A percentile compares a stretch with the other conserved stretches of the same genome.
Conservation (phyloP, 1,140 invertebrate species). For the Ectropis grisescens region DNA sequence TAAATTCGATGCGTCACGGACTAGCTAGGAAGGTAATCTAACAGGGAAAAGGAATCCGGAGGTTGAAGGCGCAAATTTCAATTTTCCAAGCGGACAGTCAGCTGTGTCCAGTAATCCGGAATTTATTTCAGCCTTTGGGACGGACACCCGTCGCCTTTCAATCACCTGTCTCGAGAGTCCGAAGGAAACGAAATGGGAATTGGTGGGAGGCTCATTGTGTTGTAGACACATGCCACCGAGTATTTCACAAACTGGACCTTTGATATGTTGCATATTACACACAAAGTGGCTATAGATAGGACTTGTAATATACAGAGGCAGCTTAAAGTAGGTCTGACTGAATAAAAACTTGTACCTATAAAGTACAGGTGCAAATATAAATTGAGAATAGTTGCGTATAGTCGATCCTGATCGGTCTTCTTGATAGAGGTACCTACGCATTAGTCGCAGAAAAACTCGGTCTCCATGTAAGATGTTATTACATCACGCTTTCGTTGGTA, state of each 20-base stretch:
- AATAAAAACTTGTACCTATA: conserved; percentile 52
- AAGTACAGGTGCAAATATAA: conserved; percentile 52
- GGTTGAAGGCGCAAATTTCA: conserved; percentile 26
- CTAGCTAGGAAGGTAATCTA: too few relatives aligned
- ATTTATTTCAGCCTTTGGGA: conserved; percentile 37
- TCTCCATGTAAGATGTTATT: conserved; percentile 15
- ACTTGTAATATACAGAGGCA: too few relatives aligned
- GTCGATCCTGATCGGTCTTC: conserved; percentile 38
- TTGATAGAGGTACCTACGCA: too few relatives aligned
- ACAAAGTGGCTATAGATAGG: conserved; percentile 16
- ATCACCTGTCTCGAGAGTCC: conserved; percentile 30
- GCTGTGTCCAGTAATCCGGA: conserved; percentile 31
- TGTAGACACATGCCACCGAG: conserved; percentile 11
- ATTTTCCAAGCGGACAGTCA: conserved; percentile 44
- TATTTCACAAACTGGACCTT: conserved; percentile 6
- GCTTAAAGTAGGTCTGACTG: too few relatives aligned
- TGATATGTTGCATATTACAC: conserved; percentile 3
- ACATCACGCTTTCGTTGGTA: conserved; percentile 23
- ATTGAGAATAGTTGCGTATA: conserved; percentile 30
- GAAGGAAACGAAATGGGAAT: conserved; percentile 26
- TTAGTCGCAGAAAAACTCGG: conserved; percentile 23
- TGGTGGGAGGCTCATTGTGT: conserved; percentile 15
- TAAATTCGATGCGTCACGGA: too few relatives aligned
- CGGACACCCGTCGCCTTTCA: conserved; percentile 36
- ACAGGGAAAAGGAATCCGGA: conserved; percentile 9